Evolutionary conservation across 2,113 vertebrate species (phyloP), one percentile per base, ranked within the genome.

Genomic region (Lasiurus borealis): DNA sequence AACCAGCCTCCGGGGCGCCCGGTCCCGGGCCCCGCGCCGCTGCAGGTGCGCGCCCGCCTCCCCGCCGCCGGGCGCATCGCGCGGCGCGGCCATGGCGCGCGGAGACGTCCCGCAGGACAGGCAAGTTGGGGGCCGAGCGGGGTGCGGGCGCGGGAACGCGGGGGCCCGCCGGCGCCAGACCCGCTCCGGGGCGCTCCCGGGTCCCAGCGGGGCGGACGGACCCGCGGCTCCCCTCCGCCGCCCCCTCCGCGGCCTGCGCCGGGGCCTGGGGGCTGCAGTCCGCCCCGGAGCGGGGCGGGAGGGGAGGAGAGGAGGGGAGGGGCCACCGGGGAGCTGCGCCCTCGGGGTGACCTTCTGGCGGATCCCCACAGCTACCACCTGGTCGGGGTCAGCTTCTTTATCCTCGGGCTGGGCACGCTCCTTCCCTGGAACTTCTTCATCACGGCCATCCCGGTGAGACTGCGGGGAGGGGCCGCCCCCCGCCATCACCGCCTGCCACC

Each of bases 401-500:
- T 99, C 83, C 98, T 99, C 57, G 99, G 99, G 11, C 97, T 99
- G 96, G 99, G 99, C 87, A 99, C 99, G 0, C 98, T 99, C 36
- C 97, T 99, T 6, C 99, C 99, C 31, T 99, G 99, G 99, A 99
- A 99, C 96, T 99, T 99, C 98, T 99, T 99, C 98, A 99, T 99
- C 98, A 99, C 99, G 0, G 99, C 99, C 27, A 99, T 98, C 87
- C 95, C 98, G 98, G 99, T 99, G 98, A 98, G 97, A 96, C 80
- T 31, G 9, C 10, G 19, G 78, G 36, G 82, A 84, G 81, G 40
- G 76, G 46, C 40, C 25, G 88, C 59, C 71, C 8, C 66, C 5
- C 7, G n/a, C n/a, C n/a, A n/a, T n/a, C n/a, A n/a, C n/a, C n/a
- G n/a, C n/a, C n/a, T n/a, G n/a, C n/a, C n/a, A n/a, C n/a, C n/a